Conservation (phyloP, 2,888 invertebrate species). For the Papilio elwesi region DNA sequence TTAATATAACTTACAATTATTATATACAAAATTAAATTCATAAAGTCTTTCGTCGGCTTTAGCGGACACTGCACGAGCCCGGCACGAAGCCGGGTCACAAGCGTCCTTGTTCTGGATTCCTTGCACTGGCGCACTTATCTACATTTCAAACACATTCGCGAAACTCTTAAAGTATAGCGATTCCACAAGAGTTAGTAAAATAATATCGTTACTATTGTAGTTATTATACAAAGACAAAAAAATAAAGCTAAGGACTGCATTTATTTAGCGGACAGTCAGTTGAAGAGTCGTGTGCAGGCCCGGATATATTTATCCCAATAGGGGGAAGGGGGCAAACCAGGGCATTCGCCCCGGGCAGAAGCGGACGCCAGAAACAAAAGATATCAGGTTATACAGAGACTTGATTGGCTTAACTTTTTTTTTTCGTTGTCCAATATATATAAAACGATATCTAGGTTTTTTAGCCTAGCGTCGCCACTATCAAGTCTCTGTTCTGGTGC, state of each 20-base stretch:
- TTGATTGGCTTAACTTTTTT: too few relatives aligned
- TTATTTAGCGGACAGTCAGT: neutral
- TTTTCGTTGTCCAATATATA: too few relatives aligned
- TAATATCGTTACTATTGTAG: slow-evolving; percentile 67
- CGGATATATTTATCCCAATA: too few relatives aligned
- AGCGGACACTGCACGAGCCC: slow-evolving; percentile 66
- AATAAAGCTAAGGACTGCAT: slow-evolving; percentile 1
- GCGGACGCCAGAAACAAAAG: too few relatives aligned
- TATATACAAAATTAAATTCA: slow-evolving; percentile 81
- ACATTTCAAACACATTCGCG: slow-evolving; percentile 45
- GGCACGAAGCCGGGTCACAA: slow-evolving; percentile 60
- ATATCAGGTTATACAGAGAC: too few relatives aligned
- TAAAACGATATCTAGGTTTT: too few relatives aligned
- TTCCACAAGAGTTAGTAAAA: slow-evolving; percentile 69
- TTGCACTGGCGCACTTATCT: slow-evolving; percentile 35
- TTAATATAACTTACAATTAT: slow-evolving; percentile 76
- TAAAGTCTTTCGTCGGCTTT: slow-evolving; percentile 77
- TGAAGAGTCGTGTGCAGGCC: too few relatives aligned
- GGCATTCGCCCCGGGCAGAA: too few relatives aligned
- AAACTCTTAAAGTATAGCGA: slow-evolving; percentile 54
- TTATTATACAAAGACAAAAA: slow-evolving; percentile 52
- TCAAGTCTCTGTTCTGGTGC: too few relatives aligned
- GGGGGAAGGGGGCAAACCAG: too few relatives aligned
- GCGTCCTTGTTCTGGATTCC: slow-evolving; percentile 27
- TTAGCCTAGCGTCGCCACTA: too few relatives aligned